Percentiles rank a stretch among this genome's conserved stretches.
These are phyloP conservation scores for Lerista edwardsae DNA, from an alignment of 2,797 vertebrate genomes.

Conservation along the genomic window DNA sequence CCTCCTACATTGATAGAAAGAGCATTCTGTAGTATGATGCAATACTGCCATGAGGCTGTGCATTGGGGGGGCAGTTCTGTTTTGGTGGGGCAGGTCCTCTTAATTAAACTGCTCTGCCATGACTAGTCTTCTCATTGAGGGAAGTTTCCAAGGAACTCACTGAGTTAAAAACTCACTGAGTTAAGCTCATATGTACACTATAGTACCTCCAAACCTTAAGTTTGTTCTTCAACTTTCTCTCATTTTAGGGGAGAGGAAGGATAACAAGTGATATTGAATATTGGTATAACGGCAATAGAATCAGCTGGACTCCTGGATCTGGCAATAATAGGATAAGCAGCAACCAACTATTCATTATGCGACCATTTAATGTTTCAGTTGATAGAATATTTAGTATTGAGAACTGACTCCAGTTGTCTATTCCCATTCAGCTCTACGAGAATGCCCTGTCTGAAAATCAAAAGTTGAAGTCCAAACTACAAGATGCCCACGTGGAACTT, in stretches of 20 bases:
- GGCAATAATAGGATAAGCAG: neutral
- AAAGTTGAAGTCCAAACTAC: slow-evolving; percentile 90
- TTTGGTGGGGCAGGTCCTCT: neutral
- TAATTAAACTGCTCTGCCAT: neutral
- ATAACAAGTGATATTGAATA: neutral
- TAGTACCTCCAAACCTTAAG: neutral
- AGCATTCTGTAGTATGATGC: neutral
- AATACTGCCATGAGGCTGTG: neutral
- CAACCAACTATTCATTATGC: neutral
- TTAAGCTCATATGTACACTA: neutral
- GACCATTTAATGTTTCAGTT: neutral
- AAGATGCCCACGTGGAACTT: slow-evolving; percentile 92
- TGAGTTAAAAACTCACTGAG: neutral
- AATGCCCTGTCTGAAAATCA: slow-evolving; percentile 92
- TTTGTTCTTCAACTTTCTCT: neutral
- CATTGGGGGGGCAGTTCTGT: neutral
- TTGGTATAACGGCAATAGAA: neutral
- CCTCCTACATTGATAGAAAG: neutral
- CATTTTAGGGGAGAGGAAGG: neutral
- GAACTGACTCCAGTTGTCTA: neutral
- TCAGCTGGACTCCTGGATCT: neutral
- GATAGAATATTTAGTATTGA: neutral
- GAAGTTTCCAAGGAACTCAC: neutral
- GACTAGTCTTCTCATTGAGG: neutral
- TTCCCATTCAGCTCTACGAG: slow-evolving; percentile 86